Conservation (phyloP, 1,140 invertebrate species). For the Cyphomyrmex costatus region DNA sequence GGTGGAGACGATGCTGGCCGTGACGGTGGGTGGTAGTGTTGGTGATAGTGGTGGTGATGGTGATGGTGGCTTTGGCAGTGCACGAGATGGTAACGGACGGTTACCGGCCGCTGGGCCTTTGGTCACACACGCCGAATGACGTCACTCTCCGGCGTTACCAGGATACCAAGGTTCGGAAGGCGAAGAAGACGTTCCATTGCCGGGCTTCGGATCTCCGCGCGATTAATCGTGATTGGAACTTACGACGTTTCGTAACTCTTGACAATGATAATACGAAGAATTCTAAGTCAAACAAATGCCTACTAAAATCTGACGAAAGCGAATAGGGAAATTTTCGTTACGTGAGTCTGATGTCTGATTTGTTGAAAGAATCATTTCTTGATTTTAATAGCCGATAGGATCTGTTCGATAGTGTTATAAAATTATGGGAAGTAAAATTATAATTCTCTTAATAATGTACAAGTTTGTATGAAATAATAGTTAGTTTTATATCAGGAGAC, state of each 20-base stretch:
- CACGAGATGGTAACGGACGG: conserved; percentile 70
- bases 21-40: conserved; percentile 66
- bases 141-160: conserved; percentile 73
- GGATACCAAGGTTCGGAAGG: conserved; percentile 70
- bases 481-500: too few relatives aligned
- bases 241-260: not conserved
- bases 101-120: conserved; percentile 64
- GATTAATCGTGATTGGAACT: conserved; percentile 1
- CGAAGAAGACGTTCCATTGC: conserved; percentile 57
- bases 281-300: not conserved
- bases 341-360: not conserved
- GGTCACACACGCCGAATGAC: conserved; percentile 70
- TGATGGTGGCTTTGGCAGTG: conserved; percentile 56
- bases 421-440: not conserved
- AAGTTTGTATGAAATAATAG: not conserved
- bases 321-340: not conserved
- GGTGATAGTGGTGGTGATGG: conserved; percentile 48
- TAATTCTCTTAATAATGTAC: not conserved
- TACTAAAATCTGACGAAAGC: not conserved
- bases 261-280: not conserved
- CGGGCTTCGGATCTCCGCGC: not conserved
- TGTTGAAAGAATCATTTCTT: not conserved
- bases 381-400: not conserved
- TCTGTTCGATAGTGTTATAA: not conserved
- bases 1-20: conserved; percentile 67